Evolutionary conservation across 1,140 invertebrate species (phyloP), one percentile per base, ranked within the genome.

Genomic region (Sitodiplosis mosellana): DNA sequence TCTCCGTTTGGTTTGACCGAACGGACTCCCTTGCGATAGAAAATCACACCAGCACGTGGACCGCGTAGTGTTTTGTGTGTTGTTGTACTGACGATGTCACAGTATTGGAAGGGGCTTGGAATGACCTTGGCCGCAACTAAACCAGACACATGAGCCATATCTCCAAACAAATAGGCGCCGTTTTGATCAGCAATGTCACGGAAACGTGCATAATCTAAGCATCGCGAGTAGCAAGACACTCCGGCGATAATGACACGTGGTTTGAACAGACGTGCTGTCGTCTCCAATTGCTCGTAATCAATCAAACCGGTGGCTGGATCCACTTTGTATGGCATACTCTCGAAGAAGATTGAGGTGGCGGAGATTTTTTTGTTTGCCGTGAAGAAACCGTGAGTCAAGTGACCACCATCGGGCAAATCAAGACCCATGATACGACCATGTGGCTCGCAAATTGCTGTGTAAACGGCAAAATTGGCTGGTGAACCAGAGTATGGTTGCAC

Each of bases 401-500:
- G 94, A 2, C 95, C 95, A 48, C 95, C 95, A 67, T 98, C 93
- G 10, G 91, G 88, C 42, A 99, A 69, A 70, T 97, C 87, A 42
- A 98, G 65, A 2, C 87, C 94, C 93, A 99, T 97, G 54, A 99
- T 94, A 41, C 92, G 71, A 34, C 88, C 93, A 70, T 97, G 91
- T 2, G 93, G 91, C 53, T 88, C 78, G 17, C 83, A 73, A 11
- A 91, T 59, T 18, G 72, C 86, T n/a, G 87, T 90, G 56, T 89
- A 91, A 5, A 87, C 86, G n/a, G 92, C 93, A 69, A 99, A 85
- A 67, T 99, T 98, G 3, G 92, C 94, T 15, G 94, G 93, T 21
- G 89, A 95, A 3, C 95, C 94, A 27, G 91, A 96, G 58, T 94
- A 88, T 1, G 93, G 87, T 61, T 99, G 95, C 4, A 99, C 94